Percentiles rank a stretch among this genome's conserved stretches.
Conservation (phyloP, 2,888 invertebrate genomes). For the Hymenopus coronatus region DNA sequence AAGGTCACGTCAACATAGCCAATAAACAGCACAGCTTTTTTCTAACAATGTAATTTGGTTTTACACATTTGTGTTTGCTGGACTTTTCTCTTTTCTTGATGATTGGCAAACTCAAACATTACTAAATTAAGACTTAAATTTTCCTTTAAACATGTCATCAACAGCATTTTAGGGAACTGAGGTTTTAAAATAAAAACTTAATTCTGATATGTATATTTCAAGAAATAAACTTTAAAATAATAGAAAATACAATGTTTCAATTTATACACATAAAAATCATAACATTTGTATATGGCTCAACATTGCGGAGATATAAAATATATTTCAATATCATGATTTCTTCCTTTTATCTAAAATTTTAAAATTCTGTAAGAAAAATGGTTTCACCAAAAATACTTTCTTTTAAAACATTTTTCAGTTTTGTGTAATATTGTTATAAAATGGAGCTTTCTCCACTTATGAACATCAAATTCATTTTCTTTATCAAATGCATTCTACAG, state of each 20-base stretch:
- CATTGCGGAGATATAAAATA: not conserved
- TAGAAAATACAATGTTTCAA: not conserved
- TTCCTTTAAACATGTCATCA: no score
- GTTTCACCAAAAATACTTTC: not conserved
- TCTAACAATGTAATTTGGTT: no score
- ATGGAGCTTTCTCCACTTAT: not conserved
- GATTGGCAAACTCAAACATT: no score
- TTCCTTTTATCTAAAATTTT: not conserved
- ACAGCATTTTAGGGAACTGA: not conserved
- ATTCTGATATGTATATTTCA: not conserved
- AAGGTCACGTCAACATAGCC: no score
- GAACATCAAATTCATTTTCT: no score
- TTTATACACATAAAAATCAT: conserved; percentile 2
- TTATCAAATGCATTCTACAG: no score
- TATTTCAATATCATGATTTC: not conserved
- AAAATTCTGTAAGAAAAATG: not conserved
- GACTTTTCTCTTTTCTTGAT: no score
- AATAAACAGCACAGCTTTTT: no score
- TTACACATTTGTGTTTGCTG: no score
- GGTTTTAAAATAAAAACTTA: not conserved
- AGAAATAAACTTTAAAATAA: not conserved
- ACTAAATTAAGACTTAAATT: no score
- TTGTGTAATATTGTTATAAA: not conserved
- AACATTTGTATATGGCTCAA: not conserved
- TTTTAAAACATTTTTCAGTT: not conserved